Percentiles rank a stretch among this genome's conserved stretches.
These are phyloP conservation scores for Cylas formicarius DNA, from an alignment of 1,140 invertebrate species.

Conservation along the genomic window DNA sequence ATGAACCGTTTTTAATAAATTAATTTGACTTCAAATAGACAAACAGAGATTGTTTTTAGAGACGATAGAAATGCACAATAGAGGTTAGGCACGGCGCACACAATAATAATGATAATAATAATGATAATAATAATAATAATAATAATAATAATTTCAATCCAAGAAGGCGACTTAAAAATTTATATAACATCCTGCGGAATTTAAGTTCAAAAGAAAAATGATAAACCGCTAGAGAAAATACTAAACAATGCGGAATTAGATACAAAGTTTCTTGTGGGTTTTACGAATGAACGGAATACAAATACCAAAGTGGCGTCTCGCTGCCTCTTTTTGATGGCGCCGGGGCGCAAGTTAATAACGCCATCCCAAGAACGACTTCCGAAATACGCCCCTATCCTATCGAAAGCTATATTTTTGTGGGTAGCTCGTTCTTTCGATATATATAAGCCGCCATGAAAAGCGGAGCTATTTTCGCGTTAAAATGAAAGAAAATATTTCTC, in stretches of 20 bases:
- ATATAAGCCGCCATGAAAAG: slow-evolving; percentile 13
- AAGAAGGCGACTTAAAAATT: no score
- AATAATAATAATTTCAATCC: no score
- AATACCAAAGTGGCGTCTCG: slow-evolving; percentile 35
- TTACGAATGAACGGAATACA: slow-evolving; percentile 32
- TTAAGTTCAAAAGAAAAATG: slow-evolving; percentile 12
- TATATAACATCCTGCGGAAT: slow-evolving; percentile 12
- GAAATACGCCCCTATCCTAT: slow-evolving; percentile 32
- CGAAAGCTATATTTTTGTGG: slow-evolving; percentile 31
- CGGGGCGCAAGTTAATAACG: slow-evolving; percentile 32
- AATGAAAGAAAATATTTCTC: slow-evolving; percentile 23
- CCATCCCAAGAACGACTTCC: slow-evolving; percentile 35
- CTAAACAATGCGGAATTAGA: slow-evolving; percentile 28
- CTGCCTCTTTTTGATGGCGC: slow-evolving; percentile 31
- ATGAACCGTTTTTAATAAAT: no score
- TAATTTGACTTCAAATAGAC: no score
- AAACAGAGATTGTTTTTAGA: no score
- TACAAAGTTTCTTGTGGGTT: slow-evolving; percentile 32
- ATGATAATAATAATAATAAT: no score
- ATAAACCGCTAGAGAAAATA: slow-evolving; percentile 14
- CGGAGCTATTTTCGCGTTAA: slow-evolving; percentile 19
- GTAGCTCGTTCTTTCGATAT: slow-evolving; percentile 28
- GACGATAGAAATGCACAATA: no score
- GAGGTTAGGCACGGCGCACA: no score
- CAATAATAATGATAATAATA: no score